These are phyloP conservation scores for Poecile montanus DNA, from an alignment of 2,797 vertebrate genomes.

Conservation along the genomic window DNA sequence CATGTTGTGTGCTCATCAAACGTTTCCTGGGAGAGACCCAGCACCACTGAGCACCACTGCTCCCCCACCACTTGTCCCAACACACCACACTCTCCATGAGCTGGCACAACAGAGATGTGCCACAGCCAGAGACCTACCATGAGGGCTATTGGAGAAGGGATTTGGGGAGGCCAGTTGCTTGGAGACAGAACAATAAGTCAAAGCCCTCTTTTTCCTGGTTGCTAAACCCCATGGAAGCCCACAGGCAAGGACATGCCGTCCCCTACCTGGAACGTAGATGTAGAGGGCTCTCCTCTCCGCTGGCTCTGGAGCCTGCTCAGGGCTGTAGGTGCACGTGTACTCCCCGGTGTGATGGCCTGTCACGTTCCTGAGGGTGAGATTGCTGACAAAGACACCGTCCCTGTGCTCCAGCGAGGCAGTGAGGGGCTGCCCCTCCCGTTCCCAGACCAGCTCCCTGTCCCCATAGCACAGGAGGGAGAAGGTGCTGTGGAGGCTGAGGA, in stretches of 20 bases:
- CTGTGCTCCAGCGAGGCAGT: slow-evolving; percentile 22
- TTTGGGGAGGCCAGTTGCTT: not conserved
- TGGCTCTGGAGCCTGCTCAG: slow-evolving; percentile 64
- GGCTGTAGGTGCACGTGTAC: slow-evolving; percentile 81
- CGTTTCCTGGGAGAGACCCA: not conserved
- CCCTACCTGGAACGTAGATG: slow-evolving; percentile 90
- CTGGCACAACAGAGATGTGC: not conserved
- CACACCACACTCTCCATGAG: not conserved
- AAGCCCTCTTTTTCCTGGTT: not conserved
- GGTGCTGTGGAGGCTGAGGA: slow-evolving; percentile 80
- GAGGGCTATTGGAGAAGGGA: not conserved
- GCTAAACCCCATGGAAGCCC: not conserved
- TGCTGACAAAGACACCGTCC: slow-evolving; percentile 66
- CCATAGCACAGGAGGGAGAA: slow-evolving; percentile 83
- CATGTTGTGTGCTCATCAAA: not conserved
- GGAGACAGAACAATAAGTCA: not conserved
- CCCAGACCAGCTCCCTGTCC: slow-evolving; percentile 76
- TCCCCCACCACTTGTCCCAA: not conserved
- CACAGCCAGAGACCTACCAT: not conserved
- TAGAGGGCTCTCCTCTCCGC: slow-evolving; percentile 71
- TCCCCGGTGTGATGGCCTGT: slow-evolving; percentile 87
- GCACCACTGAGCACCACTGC: not conserved
- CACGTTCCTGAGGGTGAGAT: slow-evolving; percentile 79
- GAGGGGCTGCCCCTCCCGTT: slow-evolving; percentile 74
- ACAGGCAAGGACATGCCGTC: not conserved